These are phyloP conservation scores for Drosophila chauvacae DNA, from an alignment of 1,140 invertebrate species.

Conservation along the genomic window DNA sequence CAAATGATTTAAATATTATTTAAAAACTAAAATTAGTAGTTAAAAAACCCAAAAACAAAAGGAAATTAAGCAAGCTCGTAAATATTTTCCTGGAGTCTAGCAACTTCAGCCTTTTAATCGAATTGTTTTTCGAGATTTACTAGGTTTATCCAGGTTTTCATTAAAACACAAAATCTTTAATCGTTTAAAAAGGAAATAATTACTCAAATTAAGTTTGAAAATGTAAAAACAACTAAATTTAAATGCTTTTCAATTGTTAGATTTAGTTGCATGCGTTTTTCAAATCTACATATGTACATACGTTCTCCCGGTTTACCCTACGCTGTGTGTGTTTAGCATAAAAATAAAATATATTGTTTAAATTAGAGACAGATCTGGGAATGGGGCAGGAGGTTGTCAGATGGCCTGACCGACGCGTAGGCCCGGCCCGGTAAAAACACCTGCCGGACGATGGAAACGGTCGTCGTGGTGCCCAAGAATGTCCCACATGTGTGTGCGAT, in stretches of 20 bases:
- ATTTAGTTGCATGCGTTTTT: background rate
- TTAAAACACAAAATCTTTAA: no score
- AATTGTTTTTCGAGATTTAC: no score
- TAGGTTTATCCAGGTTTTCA: no score
- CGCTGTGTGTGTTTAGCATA: slow-evolving; percentile 22
- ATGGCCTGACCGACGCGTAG: slow-evolving; percentile 10
- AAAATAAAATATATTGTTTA: slow-evolving; percentile 55
- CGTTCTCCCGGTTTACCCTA: background rate
- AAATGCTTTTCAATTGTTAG: background rate
- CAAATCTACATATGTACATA: no score
- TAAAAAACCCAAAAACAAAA: background rate
- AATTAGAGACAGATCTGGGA: slow-evolving; percentile 31
- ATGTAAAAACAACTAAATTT: no score
- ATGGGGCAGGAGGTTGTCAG: slow-evolving; percentile 8
- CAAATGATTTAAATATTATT: background rate
- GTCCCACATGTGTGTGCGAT: slow-evolving; percentile 34
- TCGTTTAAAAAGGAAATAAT: background rate
- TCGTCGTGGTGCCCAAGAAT: slow-evolving; percentile 14
- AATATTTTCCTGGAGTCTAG: no score
- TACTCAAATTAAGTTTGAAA: background rate
- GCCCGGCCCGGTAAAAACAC: slow-evolving; percentile 25
- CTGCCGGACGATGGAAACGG: slow-evolving; percentile 32
- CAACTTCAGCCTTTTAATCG: no score
- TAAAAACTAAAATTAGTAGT: background rate
- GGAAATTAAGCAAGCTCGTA: no score